Evolutionary conservation across 2,797 vertebrate genomes (phyloP), one percentile per base, ranked within the genome.

Genomic region (Semotilus atromaculatus): DNA sequence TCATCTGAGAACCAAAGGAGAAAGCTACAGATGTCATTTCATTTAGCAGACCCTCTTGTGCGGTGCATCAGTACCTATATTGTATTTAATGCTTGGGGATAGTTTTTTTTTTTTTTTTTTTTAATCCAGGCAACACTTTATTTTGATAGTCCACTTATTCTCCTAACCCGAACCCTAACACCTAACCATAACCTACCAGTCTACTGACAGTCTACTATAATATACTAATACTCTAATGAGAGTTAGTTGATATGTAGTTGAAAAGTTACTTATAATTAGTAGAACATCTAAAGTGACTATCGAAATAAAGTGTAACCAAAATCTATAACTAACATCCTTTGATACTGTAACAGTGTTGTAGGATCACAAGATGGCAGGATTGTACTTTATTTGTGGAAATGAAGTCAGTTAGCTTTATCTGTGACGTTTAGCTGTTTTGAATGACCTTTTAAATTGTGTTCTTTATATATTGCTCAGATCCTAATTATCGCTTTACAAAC

Each of bases 281-380:
- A n/a, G n/a, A n/a, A n/a, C n/a, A n/a, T n/a, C n/a, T n/a, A n/a
- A n/a, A n/a, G n/a, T n/a, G n/a, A n/a, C n/a, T n/a, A n/a, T n/a
- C n/a, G n/a, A n/a, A n/a, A n/a, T n/a, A n/a, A n/a, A n/a, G n/a
- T n/a, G n/a, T n/a, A n/a, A n/a, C n/a, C 16, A 2, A 21, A 21
- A 53, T 51, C 7, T 23, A 70, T 7, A 26, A 40, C 36, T n/a
- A 18, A 38, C 43, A n/a, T 45, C 2, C 21, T 4, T 23, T 53
- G 34, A 36, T 68, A 6, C 13, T 86, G 75, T 76, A 85, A 55
- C n/a, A 60, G 23, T 14, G 14, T 16, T 6, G 26, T 36, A 7
- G 0, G 26, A 58, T 64, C 89, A 86, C 80, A 58, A 86, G 80
- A 53, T 75, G 83, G 85, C 78, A 74, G 43, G 68, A 55, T 84